Evolutionary conservation across 2,797 vertebrate genomes (phyloP).

Genomic region (Varecia variegata): DNA sequence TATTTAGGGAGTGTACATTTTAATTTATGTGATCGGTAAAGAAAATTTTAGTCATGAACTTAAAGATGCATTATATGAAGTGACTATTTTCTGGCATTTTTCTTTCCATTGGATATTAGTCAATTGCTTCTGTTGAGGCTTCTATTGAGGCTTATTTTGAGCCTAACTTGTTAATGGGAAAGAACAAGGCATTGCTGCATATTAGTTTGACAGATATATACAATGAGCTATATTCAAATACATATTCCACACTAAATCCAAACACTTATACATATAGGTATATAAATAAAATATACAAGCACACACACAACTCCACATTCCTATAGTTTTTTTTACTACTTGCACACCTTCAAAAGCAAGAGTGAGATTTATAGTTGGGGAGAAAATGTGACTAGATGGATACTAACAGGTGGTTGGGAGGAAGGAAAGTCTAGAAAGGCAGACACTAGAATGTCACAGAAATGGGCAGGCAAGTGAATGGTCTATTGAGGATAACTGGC

Average conservation of each 20-base stretch:
- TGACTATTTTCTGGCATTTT: slow-evolving; percentile 25
- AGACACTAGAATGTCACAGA: slow-evolving; percentile 24
- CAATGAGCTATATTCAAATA: slow-evolving; percentile 28
- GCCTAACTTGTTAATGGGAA: neutral
- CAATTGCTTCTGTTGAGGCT: neutral
- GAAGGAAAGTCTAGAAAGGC: neutral
- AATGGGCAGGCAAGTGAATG: neutral
- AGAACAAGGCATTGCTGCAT: slow-evolving; percentile 11
- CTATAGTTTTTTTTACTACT: neutral
- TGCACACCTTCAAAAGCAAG: slow-evolving; percentile 16
- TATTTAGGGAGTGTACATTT: neutral
- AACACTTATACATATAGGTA: neutral
- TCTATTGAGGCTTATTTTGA: neutral
- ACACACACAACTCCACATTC: neutral
- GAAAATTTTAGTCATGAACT: slow-evolving; percentile 4
- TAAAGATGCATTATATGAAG: slow-evolving; percentile 30
- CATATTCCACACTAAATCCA: neutral
- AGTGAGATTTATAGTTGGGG: neutral
- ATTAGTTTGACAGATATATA: neutral
- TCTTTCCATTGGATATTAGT: neutral
- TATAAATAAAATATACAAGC: neutral
- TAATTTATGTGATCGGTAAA: neutral
- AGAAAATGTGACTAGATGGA: neutral
- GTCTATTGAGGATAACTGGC: neutral
- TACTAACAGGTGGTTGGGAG: neutral